Evolutionary conservation across 1,140 invertebrate genomes (phyloP), one percentile per base, ranked within the genome.

Genomic region (Euglossa dilemma): DNA sequence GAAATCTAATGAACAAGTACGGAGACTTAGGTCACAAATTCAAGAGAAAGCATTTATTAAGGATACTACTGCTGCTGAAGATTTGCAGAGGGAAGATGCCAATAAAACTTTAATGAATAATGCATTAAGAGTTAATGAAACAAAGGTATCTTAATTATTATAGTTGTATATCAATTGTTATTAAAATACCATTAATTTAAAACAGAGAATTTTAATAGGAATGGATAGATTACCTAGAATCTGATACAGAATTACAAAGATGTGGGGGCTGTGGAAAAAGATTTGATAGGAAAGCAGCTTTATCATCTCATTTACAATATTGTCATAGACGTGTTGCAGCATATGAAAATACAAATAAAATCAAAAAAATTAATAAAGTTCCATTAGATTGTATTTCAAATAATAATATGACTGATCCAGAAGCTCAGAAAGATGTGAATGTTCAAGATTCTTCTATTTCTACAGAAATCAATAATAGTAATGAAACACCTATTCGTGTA

Each of bases 261-360:
- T 97, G 96, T 90, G 95, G 95, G n/a, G 96, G 95, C 56, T 97
- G 96, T 92, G 96, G 96, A 1, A 95, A 96, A 81, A 94, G 94
- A 36, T 97, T 97, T 90, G 96, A 97, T 87, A 94, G 96, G 6
- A 95, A 95, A 76, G 96, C 96, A 20, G 96, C 96, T 9, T 92
- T 97, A 23, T 95, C 95, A 14, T 95, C 96, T 23, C 96, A 97
- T 92, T 94, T 95, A 43, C 95, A 96, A 71, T 91, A 92, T 80
- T 95, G 94, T 75, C 90, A 92, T 36, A 91, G 93, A 78, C 89
- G 93, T 52, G 90, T 93, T 59, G 92, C 92, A 52, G 87, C 91
- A 0, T 91, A 85, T 66, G 92, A 93, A 80, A 85, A 82, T 77
- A 71, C 63, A 56, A 77, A 56, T 61, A 84, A 84, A 69, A 25